These are phyloP conservation scores for Ectemnius lituratus DNA, from an alignment of 2,888 invertebrate genomes.

Conservation along the genomic window DNA sequence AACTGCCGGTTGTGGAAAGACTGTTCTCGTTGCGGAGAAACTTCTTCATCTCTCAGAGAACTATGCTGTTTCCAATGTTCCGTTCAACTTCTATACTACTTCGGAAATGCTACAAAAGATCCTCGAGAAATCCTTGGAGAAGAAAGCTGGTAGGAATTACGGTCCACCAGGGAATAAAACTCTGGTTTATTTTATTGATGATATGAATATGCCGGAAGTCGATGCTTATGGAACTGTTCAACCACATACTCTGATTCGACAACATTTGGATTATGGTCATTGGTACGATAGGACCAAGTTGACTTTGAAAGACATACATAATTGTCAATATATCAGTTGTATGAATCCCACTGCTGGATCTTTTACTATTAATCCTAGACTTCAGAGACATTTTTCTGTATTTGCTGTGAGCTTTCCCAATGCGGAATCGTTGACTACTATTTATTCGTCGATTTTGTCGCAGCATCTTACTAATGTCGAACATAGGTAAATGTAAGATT, in stretches of 20 bases:
- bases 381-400: constrained; percentile 94
- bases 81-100: constrained; percentile 97
- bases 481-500: constrained; percentile 82
- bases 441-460: constrained; percentile 92
- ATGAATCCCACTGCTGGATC: constrained; percentile 99
- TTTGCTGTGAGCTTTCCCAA: constrained; percentile 92
- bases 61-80: constrained; percentile 93
- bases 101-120: constrained; percentile 96
- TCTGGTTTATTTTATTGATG: constrained; percentile 96
- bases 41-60: constrained; percentile 86
- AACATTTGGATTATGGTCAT: constrained; percentile 96
- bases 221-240: constrained; percentile 96
- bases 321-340: constrained; percentile 97
- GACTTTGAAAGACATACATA: constrained; percentile 95
- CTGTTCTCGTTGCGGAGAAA: constrained; percentile 84
- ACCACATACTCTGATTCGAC: constrained; percentile 96
- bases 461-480: constrained; percentile 92
- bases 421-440: constrained; percentile 89
- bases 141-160: constrained; percentile 94
- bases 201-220: constrained; percentile 99
- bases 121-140: constrained; percentile 95
- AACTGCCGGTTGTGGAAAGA: constrained; percentile 95
- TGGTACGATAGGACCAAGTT: constrained; percentile 96
- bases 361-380: constrained; percentile 96
- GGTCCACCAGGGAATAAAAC: constrained; percentile 97